Conservation (phyloP, 1,140 invertebrate genomes). For the Zaprionus kolodkinae region DNA sequence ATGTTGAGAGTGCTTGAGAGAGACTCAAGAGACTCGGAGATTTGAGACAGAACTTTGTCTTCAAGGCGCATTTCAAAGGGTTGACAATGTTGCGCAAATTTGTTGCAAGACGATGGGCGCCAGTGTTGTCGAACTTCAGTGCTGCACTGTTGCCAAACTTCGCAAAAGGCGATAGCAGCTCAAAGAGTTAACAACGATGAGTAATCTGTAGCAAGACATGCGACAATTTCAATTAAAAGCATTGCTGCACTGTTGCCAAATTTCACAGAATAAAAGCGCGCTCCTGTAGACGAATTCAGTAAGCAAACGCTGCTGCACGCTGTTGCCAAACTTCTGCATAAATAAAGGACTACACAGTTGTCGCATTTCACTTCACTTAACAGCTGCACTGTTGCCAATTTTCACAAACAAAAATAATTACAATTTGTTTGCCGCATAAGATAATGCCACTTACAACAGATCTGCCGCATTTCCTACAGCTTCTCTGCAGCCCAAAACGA, state of each 20-base stretch:
- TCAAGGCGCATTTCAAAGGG: background rate
- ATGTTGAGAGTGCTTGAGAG: slow-evolving; percentile 59
- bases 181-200: too few relatives aligned
- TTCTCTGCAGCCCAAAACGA: background rate
- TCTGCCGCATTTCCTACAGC: background rate
- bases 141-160: slow-evolving; percentile 3
- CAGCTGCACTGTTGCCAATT: slow-evolving; percentile 4
- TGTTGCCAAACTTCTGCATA: slow-evolving; percentile 16
- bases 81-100: background rate
- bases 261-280: background rate
- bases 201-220: too few relatives aligned
- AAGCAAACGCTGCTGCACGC: background rate
- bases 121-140: background rate
- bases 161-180: background rate
- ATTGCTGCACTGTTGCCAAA: background rate
- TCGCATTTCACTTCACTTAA: background rate
- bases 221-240: too few relatives aligned
- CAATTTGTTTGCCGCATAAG: slow-evolving; percentile 1
- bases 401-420: background rate
- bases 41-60: background rate
- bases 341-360: too few relatives aligned
- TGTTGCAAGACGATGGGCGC: too few relatives aligned
- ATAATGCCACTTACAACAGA: slow-evolving; percentile 4
- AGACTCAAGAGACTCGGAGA: slow-evolving; percentile 4
- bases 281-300: too few relatives aligned